Conservation (phyloP, 2,797 vertebrate genomes). For the Saxicola maurus region DNA sequence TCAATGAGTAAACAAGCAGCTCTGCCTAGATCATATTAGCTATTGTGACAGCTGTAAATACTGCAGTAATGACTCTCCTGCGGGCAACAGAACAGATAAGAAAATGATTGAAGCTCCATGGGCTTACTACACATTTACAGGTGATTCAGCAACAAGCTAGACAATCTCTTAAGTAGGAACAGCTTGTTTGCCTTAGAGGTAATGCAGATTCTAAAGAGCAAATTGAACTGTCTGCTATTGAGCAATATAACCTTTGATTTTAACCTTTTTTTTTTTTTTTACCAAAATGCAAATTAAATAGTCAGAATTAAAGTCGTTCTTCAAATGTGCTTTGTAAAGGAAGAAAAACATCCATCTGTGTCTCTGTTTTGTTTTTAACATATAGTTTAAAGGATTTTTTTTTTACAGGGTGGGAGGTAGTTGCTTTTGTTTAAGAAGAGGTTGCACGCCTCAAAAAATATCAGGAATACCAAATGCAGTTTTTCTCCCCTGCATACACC, state of each 20-base stretch:
- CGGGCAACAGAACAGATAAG: neutral
- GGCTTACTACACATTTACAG: neutral
- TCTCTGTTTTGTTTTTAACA: neutral
- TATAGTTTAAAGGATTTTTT: neutral
- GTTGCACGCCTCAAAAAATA: neutral
- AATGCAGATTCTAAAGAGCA: neutral
- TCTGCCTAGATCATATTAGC: neutral
- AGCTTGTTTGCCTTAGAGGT: neutral
- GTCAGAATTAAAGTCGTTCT: neutral
- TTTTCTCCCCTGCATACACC: neutral
- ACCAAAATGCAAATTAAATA: neutral
- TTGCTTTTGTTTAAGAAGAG: neutral
- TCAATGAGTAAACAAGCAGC: constrained; percentile 15
- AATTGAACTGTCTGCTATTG: neutral
- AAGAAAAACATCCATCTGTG: neutral
- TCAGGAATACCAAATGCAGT: neutral
- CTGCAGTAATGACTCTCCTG: neutral
- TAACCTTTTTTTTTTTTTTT: neutral
- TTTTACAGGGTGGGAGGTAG: neutral
- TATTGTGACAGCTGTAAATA: constrained; percentile 42
- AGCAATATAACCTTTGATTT: neutral
- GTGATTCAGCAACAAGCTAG: neutral
- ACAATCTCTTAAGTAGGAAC: neutral
- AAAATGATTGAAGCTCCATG: neutral
- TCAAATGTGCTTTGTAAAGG: neutral